Base-by-base conservation (phyloP, 2,113 vertebrate species). In the Progne subis region DNA sequence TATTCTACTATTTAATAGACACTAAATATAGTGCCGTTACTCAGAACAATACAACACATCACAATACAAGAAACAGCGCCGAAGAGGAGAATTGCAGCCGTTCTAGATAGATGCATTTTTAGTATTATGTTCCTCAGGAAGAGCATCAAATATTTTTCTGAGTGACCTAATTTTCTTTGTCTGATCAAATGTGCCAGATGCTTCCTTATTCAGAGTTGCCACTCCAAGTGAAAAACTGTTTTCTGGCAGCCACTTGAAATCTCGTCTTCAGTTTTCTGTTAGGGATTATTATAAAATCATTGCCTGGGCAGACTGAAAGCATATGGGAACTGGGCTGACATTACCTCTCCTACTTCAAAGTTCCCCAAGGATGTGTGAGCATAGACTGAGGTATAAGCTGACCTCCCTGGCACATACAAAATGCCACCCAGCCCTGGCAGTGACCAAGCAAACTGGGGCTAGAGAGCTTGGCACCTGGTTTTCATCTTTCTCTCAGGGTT, bases 151-250 rank as follows among this genome's bases (percentile, higher is more conserved):
- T 96, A 96, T 93, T 94, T 96, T 92, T 93, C 90, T 82, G 92
- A 95, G 92, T 96, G 94, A 96, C 96, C 96, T 96, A 96, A 96
- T 97, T 97, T 97, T 96, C 95, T 94, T 96, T 96, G 94, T 96
- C 92, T 96, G 94, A 96, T 95, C 94, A 94, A 97, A 96, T 95
- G 96, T 96, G 94, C 95, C 95, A 97, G 95, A 96, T 97, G 96
- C 95, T 96, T 96, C 94, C 93, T 97, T 92, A 94, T 96, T 96
- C 95, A 96, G 94, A 96, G 82, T 94, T 96, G 88, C 96, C 93
- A 95, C 94, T 97, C 93, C 75, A 88, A 97, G 95, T 92, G 90
- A 95, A 96, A 97, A 97, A 96, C 86, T 96, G 86, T 94, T 96
- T 97, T 90, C 92, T 97, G 96, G 96, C 96, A 97, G 86, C 94